These are phyloP conservation scores for Rhagologus leucostigma DNA, from an alignment of 2,113 vertebrate species.

Conservation along the genomic window DNA sequence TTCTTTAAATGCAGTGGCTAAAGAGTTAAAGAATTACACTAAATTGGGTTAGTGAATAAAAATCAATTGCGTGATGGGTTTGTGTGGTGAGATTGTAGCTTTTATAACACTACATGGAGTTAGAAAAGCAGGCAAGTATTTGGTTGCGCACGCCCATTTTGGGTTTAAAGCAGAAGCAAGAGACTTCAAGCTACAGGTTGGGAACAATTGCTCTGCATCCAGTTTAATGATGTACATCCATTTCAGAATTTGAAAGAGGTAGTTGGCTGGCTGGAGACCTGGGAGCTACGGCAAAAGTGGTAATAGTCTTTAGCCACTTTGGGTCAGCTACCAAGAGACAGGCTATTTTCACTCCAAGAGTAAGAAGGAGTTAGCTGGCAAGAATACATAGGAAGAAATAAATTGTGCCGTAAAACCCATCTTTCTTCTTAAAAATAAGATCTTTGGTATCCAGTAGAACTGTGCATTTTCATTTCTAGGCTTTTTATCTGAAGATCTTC, in stretches of 20 bases:
- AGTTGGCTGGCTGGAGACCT: neutral
- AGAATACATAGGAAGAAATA: neutral
- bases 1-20: neutral
- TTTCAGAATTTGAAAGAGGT: neutral
- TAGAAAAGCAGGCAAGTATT: neutral
- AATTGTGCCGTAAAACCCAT: neutral
- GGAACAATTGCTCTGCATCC: neutral
- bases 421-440: neutral
- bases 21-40: neutral
- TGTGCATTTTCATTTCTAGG: neutral
- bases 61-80: neutral
- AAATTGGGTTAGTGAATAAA: neutral
- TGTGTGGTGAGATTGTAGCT: neutral
- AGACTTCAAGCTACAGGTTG: neutral
- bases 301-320: neutral
- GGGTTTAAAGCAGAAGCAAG: neutral
- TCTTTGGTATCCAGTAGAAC: neutral
- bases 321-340: neutral
- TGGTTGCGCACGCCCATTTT: neutral
- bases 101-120: neutral
- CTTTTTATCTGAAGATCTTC: neutral
- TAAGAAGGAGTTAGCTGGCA: neutral
- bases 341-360: neutral
- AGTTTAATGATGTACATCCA: neutral
- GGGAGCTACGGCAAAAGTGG: neutral